Evolutionary conservation across 2,888 invertebrate genomes (phyloP).

Genomic region (Caenorhabditis doughertyi): DNA sequence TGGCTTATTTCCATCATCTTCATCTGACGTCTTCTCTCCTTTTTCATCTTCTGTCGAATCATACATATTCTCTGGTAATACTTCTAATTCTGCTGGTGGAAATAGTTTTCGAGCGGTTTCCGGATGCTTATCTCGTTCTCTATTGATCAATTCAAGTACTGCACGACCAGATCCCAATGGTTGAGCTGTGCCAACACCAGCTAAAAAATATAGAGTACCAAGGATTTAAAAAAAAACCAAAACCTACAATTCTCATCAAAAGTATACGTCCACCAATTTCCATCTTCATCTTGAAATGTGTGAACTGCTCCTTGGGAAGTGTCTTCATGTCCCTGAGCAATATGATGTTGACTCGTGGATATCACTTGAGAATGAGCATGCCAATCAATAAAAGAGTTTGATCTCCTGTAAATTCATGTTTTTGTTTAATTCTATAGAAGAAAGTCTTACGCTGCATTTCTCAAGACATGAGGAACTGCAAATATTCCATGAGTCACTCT

Average conservation of each 20-base stretch:
- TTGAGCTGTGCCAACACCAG: conserved; percentile 78
- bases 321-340: conserved; percentile 87
- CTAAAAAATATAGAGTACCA: conserved; percentile 5
- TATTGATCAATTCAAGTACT: conserved; percentile 68
- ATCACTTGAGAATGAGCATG: conserved; percentile 48
- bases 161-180: conserved; percentile 76
- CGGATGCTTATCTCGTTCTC: conserved; percentile 49
- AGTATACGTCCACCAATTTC: conserved; percentile 91
- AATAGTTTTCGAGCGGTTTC: conserved; percentile 41
- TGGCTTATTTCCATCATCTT: conserved; percentile 33
- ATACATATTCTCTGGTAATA: conserved; percentile 64
- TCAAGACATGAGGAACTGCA: conserved; percentile 48
- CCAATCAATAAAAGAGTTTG: conserved; percentile 63
- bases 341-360: conserved; percentile 59
- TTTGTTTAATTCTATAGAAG: background rate
- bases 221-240: background rate
- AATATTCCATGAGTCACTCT: conserved; percentile 46
- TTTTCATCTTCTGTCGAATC: conserved; percentile 70
- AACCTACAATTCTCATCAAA: conserved; percentile 88
- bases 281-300: conserved; percentile 83
- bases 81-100: conserved; percentile 61
- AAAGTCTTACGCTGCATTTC: conserved; percentile 55
- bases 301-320: conserved; percentile 89
- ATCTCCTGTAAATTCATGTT: conserved; percentile 39
- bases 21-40: conserved; percentile 50